Evolutionary conservation across 2,888 invertebrate genomes (phyloP), one percentile per base, ranked within the genome.

Genomic region (Salticus scenicus): DNA sequence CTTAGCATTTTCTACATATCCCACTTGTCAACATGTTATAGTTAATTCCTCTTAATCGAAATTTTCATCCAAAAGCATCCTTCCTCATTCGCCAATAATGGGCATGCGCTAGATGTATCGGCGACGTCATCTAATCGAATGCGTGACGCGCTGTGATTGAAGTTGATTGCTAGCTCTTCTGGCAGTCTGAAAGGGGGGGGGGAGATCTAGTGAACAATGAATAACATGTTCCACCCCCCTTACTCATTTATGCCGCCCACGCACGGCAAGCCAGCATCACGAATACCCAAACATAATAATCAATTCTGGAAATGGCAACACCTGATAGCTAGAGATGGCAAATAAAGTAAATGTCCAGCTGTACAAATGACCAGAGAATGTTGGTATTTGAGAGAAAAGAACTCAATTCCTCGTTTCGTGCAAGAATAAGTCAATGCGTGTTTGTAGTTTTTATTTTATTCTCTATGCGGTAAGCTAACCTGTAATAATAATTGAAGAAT

Each of bases 251-350:
- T 74, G 28, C 81, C 70, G 41, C 74, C 81, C 81, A 69, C 74
- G 81, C 81, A 74, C 74, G 74, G 33, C 51, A 72, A 66, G 57
- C 51, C 67, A 51, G 69, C 67, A 69, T 41, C 41, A 74, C 42
- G 69, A 79, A 79, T 69, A 33, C 81, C 74, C 74, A 69, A 71
- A 73, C 74, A 81, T 69, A 74, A 81, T 81, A 74, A 81, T 81
- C 81, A 74, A 81, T 81, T 81, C 81, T 74, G 81, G 69, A 74
- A 81, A 81, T 81, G 81, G 81, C 81, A 81, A 81, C 81, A 81
- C 81, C 81, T 81, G 81, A 81, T 81, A 81, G 74, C 42, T 31
- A 5, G 30, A 30, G n/a, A 31, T 17, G 30, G 66, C 1, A 41
- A 64, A 64, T 74, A 74, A 79, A 81, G 81, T 70, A 81, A 81